These are phyloP conservation scores for Mormoops blainvillei DNA, from an alignment of 2,113 vertebrate genomes.

Conservation along the genomic window DNA sequence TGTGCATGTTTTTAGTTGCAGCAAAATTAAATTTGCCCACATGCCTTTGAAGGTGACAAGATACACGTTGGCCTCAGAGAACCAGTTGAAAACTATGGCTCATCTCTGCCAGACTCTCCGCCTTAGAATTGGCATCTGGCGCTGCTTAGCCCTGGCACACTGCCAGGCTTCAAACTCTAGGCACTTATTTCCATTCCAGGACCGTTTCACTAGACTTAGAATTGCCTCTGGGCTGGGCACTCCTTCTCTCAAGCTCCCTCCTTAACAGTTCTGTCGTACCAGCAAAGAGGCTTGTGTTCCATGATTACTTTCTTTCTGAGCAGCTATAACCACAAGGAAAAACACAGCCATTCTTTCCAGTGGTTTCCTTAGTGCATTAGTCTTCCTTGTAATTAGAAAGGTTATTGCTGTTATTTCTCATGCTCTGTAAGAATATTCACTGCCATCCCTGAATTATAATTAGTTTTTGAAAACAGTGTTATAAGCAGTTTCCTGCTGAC, in stretches of 20 bases:
- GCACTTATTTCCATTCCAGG: neutral
- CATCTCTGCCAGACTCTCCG: neutral
- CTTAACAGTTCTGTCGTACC: neutral
- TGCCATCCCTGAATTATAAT: slow-evolving; percentile 38
- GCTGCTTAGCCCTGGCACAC: neutral
- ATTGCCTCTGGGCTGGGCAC: neutral
- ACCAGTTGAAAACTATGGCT: neutral
- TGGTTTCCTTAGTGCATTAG: neutral
- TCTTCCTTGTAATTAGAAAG: slow-evolving; percentile 57
- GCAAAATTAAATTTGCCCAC: neutral
- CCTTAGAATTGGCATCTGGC: neutral
- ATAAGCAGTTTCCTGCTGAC: slow-evolving; percentile 10
- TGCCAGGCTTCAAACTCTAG: neutral
- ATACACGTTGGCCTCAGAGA: neutral
- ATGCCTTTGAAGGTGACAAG: neutral
- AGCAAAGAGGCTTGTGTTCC: neutral
- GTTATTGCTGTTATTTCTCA: slow-evolving; percentile 40
- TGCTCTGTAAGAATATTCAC: slow-evolving; percentile 20
- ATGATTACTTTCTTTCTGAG: neutral
- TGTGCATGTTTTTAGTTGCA: neutral
- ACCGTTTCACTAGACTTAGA: neutral
- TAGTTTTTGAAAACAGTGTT: neutral
- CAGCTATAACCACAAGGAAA: neutral
- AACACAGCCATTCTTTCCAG: slow-evolving; percentile 13
- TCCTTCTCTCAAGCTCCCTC: neutral